phyloP scores from a whole-genome alignment of 1,140 invertebrate genomes.

The Megathymus violae region DNA sequence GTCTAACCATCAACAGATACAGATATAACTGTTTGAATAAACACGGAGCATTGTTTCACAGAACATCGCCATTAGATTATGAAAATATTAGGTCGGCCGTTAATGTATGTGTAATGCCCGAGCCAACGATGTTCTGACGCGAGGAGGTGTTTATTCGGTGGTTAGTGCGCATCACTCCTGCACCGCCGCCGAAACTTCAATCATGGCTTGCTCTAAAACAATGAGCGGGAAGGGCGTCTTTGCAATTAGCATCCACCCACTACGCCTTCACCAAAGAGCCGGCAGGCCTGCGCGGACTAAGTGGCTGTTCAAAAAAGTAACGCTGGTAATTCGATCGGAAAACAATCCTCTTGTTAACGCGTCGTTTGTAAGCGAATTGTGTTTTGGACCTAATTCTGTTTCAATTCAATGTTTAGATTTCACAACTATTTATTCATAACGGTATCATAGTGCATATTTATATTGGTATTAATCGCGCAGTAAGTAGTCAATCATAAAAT shows the following conservation, averaged over 20 bases:
- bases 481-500: conserved; percentile 66
- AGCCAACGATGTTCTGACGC: conserved; percentile 56
- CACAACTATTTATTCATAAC: conserved; percentile 56
- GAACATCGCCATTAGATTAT: conserved; percentile 83
- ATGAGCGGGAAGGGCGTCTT: conserved; percentile 80
- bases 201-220: conserved; percentile 82
- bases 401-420: conserved; percentile 53
- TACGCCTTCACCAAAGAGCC: conserved; percentile 63
- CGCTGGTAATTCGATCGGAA: conserved; percentile 59
- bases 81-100: conserved; percentile 82
- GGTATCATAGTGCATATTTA: conserved; percentile 58
- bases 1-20: conserved; percentile 78
- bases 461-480: conserved; percentile 56
- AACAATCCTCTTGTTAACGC: conserved; percentile 34
- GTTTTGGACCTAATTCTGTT: conserved; percentile 32
- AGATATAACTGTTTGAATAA: conserved; percentile 78
- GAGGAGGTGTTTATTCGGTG: conserved; percentile 66
- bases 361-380: conserved; percentile 22
- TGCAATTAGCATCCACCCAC: conserved; percentile 79
- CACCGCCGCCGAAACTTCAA: conserved; percentile 77
- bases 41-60: conserved; percentile 80
- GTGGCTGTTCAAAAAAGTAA: conserved; percentile 68
- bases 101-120: conserved; percentile 82
- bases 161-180: conserved; percentile 74
- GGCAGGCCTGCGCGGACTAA: conserved; percentile 59